Base-by-base conservation (phyloP, 2,888 invertebrate genomes). In the Hedychridium roseum region DNA sequence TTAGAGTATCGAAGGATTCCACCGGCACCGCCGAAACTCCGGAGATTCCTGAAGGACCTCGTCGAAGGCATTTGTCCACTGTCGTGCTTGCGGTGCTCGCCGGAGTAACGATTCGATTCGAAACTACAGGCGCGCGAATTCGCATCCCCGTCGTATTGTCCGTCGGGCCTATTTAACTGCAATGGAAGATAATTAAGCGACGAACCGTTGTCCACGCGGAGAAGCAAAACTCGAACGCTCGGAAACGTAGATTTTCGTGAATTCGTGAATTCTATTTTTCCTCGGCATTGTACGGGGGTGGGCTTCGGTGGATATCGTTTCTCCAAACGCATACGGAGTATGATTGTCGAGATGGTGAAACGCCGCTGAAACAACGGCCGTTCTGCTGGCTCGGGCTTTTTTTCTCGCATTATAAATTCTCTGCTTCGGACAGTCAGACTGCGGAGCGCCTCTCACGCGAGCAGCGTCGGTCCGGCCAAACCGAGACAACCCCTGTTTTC, bases 1-100 rank as follows among this genome's bases (percentile, higher is more conserved):
- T 74, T 74, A 74, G 71, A 71, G 71, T 71, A 64, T 71, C 66
- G 73, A 68, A 69, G 71, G 73, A 73, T 73, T 74, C 73, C 68
- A 67, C 54, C 63, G 70, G 62, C 57, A 64, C 60, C 64, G 64
- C 55, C 64, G 68, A 71, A 71, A 71, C 71, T 71, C 64, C 68
- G 56, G 70, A 70, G 70, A 73, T 73, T 73, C 74, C 73, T 67
- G 65, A 70, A 74, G 73, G 68, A 71, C 70, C 70, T 67, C 61
- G 70, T 67, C 68, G 64, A 67, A 66, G 71, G 72, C 71, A 73
- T 73, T 74, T 71, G 73, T 73, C 73, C 68, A 60, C 54, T 56
- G 54, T 68, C 71, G 65, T 68, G 72, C 70, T 65, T 72, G 68
- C 65, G 71, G 71, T 62, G 60, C 59, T 60, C 61, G 61, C 65